Evolutionary conservation across 2,888 invertebrate species (phyloP).

Genomic region (Syrphus vitripennis): DNA sequence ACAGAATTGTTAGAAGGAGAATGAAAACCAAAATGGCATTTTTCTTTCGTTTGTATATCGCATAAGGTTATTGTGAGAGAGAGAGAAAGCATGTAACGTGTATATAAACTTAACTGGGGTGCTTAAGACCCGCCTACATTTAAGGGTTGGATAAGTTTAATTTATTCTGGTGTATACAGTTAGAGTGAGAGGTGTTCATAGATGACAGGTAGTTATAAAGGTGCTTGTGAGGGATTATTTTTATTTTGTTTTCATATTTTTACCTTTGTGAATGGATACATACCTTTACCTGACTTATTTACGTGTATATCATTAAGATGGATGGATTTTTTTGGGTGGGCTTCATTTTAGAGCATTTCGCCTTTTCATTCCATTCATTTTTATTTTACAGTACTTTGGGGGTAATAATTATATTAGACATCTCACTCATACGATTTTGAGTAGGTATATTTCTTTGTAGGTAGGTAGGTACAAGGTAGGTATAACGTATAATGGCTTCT

Average conservation of each 20-base stretch:
- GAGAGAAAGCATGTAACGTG: slow-evolving; percentile 24
- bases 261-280: slow-evolving; percentile 7
- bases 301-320: slow-evolving; percentile 28
- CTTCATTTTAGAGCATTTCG: neutral
- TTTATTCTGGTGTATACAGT: neutral
- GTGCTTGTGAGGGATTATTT: neutral
- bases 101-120: neutral
- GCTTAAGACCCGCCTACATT: slow-evolving; percentile 21
- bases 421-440: slow-evolving; percentile 40
- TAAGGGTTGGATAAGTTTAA: slow-evolving; percentile 34
- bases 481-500: slow-evolving; percentile 54
- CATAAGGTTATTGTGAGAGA: neutral
- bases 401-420: slow-evolving; percentile 17
- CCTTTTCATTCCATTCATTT: slow-evolving; percentile 17
- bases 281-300: too few relatives aligned
- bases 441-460: neutral
- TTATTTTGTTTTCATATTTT: slow-evolving; percentile 15
- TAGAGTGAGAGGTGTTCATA: slow-evolving; percentile 36
- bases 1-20: slow-evolving; percentile 17
- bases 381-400: neutral
- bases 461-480: too few relatives aligned
- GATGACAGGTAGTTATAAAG: slow-evolving; percentile 17
- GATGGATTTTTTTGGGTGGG: slow-evolving; percentile 39
- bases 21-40: slow-evolving; percentile 63
- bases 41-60: slow-evolving; percentile 44